phyloP scores from a whole-genome alignment of 1,140 invertebrate species.

The Glomeris maerens region DNA sequence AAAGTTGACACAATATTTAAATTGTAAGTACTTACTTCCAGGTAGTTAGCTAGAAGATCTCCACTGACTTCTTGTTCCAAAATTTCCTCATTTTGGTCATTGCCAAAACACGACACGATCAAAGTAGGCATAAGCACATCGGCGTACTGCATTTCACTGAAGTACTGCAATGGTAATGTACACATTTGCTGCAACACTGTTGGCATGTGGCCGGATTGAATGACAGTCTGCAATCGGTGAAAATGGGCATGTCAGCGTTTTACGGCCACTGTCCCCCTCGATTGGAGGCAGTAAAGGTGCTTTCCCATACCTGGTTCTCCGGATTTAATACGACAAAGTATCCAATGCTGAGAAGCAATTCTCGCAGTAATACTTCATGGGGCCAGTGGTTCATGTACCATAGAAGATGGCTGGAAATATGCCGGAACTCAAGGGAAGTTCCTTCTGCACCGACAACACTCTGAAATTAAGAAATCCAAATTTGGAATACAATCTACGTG shows the following conservation, averaged over 20 bases:
- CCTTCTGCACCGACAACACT: constrained; percentile 69
- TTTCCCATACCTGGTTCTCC: constrained; percentile 57
- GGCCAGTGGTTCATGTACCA: constrained; percentile 53
- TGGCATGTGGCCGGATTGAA: constrained; percentile 62
- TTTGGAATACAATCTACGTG: no score
- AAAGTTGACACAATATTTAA: constrained; percentile 9
- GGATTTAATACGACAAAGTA: constrained; percentile 63
- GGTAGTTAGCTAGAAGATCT: constrained; percentile 36
- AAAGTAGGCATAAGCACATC: constrained; percentile 74
- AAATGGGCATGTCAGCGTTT: not conserved
- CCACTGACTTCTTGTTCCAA: constrained; percentile 66
- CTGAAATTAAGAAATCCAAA: constrained; percentile 44
- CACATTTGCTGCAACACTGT: constrained; percentile 83
- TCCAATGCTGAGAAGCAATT: constrained; percentile 60
- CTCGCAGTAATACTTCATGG: constrained; percentile 43
- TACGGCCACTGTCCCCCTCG: not conserved
- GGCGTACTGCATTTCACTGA: constrained; percentile 57
- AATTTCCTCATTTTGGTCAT: constrained; percentile 50
- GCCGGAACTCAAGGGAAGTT: constrained; percentile 69
- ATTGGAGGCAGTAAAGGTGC: constrained; percentile 4
- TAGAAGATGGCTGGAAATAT: constrained; percentile 68
- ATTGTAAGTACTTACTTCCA: constrained; percentile 36
- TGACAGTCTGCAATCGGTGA: constrained; percentile 40
- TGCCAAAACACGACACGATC: constrained; percentile 56
- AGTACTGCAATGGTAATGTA: constrained; percentile 73